phyloP scores from a whole-genome alignment of 2,113 vertebrate species.

The Sebastes schlegelii region DNA sequence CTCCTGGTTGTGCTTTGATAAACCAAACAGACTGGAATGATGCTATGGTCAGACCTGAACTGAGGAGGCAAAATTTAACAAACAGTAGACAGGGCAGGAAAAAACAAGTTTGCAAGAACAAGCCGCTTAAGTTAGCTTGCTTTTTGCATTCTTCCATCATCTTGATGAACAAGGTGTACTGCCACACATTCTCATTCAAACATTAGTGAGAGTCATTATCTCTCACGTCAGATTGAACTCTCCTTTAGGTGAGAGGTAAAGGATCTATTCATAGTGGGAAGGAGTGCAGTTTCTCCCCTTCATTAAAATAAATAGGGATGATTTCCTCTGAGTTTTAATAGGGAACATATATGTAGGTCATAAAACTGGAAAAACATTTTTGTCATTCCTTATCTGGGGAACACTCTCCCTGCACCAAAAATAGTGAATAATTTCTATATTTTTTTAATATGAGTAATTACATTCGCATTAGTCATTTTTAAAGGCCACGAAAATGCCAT shows the following conservation, averaged over 20 bases:
- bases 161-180: background rate
- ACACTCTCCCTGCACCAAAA: background rate
- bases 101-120: background rate
- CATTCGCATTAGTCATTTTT: background rate
- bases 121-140: background rate
- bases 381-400: background rate
- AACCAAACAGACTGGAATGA: background rate
- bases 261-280: background rate
- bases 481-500: background rate
- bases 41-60: background rate
- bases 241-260: background rate
- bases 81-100: background rate
- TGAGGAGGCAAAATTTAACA: background rate
- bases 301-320: background rate
- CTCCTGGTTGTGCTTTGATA: constrained; percentile 1
- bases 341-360: background rate
- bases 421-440: background rate
- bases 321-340: background rate
- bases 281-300: background rate
- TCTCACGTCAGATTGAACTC: background rate
- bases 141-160: background rate
- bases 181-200: background rate
- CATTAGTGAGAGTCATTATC: background rate
- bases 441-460: background rate
- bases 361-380: background rate